Evolutionary conservation across 2,797 vertebrate species (phyloP), one percentile per base, ranked within the genome.

Genomic region (Sternarchorhynchus goeldii): DNA sequence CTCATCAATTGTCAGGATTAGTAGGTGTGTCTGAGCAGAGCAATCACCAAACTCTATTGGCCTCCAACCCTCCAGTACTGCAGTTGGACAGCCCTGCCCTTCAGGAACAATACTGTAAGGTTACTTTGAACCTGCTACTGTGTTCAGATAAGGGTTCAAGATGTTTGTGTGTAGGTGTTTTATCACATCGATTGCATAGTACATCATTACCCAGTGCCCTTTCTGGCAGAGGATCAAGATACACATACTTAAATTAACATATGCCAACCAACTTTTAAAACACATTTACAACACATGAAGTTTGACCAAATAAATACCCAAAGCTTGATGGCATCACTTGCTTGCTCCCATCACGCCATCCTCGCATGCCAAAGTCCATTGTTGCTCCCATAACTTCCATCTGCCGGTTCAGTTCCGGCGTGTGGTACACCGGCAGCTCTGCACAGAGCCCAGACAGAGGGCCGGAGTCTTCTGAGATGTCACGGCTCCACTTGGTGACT

Each of bases 401-500:
- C 14, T 58, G 34, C 73, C 65, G 62, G 6, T 78, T 60, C 25
- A 71, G 6, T 12, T 14, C 8, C 21, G 20, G 20, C 16, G 0
- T 73, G 60, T 75, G 41, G 29, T 5, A 32, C 21, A 62, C 39
- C 3, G 39, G 60, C 0, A 36, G 45, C 20, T 71, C 68, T 41
- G 87, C 77, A 63, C 36, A 66, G 41, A 86, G 86, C 20, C 83
- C 75, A 0, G 81, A 78, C 2, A 68, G 81, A 63, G 63, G 69
- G 3, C 65, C 18, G 66, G 57, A 82, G 68, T 58, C 85, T 21
- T 82, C 81, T 0, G 60, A 17, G n/a, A 64, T 18, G 68, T 41
- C 31, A 25, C 0, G 0, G 3, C 76, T 77, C 79, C 73, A 88
- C 3, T 77, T 75, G 41, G 91, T 2, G 36, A 93, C 90, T 2